These are phyloP conservation scores for Nothocercus nigrocapillus DNA, from an alignment of 2,113 vertebrate genomes.

Conservation along the genomic window DNA sequence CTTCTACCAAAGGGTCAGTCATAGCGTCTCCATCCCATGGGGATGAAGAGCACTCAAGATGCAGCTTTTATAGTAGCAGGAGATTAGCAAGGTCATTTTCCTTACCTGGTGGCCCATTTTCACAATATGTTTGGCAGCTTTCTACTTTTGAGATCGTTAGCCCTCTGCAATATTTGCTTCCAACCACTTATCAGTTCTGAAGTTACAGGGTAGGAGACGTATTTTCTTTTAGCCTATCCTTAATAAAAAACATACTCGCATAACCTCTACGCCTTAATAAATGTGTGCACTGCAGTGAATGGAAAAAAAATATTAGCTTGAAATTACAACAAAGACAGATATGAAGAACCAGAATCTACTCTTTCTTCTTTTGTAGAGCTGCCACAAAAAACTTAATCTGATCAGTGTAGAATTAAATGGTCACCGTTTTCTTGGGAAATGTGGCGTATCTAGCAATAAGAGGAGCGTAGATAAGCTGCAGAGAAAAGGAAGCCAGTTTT, in stretches of 20 bases:
- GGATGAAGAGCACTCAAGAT: accelerated
- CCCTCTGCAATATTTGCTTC: neutral
- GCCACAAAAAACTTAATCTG: conserved; percentile 47
- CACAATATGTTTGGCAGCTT: neutral
- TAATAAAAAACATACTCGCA: neutral
- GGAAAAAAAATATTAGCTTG: neutral
- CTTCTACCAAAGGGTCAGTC: neutral
- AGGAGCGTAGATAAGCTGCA: neutral
- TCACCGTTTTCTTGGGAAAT: neutral
- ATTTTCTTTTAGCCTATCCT: neutral
- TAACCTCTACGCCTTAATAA: neutral
- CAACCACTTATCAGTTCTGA: neutral
- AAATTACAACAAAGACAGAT: conserved; percentile 38
- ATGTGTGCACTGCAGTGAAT: neutral
- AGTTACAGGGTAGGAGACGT: neutral
- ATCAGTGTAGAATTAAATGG: conserved; percentile 19
- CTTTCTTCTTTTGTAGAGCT: conserved; percentile 23
- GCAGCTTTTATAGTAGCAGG: neutral
- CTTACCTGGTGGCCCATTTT: neutral
- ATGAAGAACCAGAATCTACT: neutral
- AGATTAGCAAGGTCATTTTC: neutral
- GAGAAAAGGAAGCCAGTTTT: conserved; percentile 6
- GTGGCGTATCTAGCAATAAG: neutral
- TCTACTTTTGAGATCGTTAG: neutral
- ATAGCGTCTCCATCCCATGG: neutral